Conservation (phyloP, 2,113 vertebrate genomes). For the Delphinus delphis region DNA sequence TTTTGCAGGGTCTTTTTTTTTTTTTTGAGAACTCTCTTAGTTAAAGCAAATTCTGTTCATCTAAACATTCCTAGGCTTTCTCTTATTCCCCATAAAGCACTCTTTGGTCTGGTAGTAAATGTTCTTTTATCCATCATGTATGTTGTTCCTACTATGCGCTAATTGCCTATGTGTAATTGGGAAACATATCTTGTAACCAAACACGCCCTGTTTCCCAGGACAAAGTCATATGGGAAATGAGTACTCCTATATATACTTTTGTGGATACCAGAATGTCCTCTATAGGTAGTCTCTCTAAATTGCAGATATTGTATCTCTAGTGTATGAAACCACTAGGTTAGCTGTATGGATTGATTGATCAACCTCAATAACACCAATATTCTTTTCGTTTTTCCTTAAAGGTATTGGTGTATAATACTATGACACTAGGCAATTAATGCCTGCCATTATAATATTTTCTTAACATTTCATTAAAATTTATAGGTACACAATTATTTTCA, state of each 20-base stretch:
- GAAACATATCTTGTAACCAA: not conserved
- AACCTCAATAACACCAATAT: not conserved
- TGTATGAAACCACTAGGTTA: not conserved
- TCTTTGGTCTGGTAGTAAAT: not conserved
- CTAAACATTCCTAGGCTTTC: not conserved
- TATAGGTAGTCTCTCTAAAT: not conserved
- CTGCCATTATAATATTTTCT: not conserved
- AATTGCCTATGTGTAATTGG: not conserved
- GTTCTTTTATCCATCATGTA: not conserved
- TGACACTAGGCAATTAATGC: not conserved
- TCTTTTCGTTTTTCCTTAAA: not conserved
- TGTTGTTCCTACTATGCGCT: not conserved
- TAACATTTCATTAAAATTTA: not conserved
- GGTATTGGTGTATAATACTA: not conserved
- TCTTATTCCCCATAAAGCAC: not conserved
- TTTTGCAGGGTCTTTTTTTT: not conserved
- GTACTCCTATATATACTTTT: not conserved
- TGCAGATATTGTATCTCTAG: not conserved
- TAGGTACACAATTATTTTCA: not conserved
- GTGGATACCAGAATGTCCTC: not conserved
- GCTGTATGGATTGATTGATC: not conserved
- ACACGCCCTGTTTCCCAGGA: not conserved
- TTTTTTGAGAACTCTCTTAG: not conserved
- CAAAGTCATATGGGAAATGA: not conserved
- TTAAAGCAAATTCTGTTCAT: not conserved